Evolutionary conservation across 2,113 vertebrate species (phyloP), one percentile per base, ranked within the genome.

Genomic region (Misgurnus mizolepis): DNA sequence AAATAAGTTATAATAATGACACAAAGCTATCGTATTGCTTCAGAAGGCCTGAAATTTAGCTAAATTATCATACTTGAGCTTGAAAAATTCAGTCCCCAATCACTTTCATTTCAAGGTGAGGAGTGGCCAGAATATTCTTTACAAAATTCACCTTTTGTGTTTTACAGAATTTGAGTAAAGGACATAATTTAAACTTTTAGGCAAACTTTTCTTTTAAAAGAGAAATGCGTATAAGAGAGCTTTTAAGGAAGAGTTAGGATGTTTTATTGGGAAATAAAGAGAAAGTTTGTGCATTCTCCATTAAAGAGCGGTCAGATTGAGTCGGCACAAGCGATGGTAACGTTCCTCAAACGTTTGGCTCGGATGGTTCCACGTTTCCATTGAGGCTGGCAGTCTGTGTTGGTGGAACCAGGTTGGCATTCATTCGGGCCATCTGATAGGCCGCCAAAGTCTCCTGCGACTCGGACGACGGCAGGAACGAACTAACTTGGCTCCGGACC

Each of bases 331-430:
- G 40, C 14, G 60, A n/a, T 7, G n/a, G 17, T 4, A 34, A 4
- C 27, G 11, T 7, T 62, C 50, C 15, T 80, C 60, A 62, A 58
- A 93, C 89, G 81, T 93, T 93, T 7, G 94, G 88, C 83, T 94
- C 93, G 67, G 91, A 87, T 82, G 92, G 89, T 81, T 88, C 85
- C 86, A 94, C 88, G 88, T 94, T 95, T 78, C 95, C 93, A 78
- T 95, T 96, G 85, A 93, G 93, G 84, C 93, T 86, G 87, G 94
- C 93, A 87, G 87, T 88, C 62, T 93, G 92, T 83, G 93, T 92
- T 79, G 90, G 76, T 0, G 74, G 70, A 62, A 81, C 79, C 40
- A 86, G 86, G 75, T 91, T 88, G 18, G 87, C 90, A 88, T 89
- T 95, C 85, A 92, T 91, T 69, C 88, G 94, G 77, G 92, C 91